Evolutionary conservation across 2,113 vertebrate species (phyloP).

Genomic region (Erpornis zantholeuca): DNA sequence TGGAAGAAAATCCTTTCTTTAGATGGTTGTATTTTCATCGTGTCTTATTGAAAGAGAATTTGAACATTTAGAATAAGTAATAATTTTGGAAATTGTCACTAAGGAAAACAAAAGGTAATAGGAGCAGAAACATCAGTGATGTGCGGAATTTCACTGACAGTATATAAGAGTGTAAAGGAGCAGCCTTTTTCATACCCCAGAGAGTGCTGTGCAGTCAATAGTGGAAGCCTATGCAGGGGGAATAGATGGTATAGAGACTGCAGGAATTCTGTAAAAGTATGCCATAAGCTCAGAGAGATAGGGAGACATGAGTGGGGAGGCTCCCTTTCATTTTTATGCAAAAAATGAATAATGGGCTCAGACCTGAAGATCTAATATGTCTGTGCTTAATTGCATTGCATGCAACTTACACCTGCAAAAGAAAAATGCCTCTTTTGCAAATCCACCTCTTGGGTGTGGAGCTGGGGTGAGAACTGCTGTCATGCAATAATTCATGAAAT

Average conservation of each 20-base stretch:
- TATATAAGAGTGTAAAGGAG: background rate
- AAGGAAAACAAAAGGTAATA: background rate
- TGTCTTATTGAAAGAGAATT: background rate
- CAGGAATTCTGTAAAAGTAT: background rate
- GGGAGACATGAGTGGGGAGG: background rate
- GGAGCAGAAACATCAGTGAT: background rate
- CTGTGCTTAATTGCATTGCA: background rate
- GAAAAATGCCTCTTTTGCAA: conserved; percentile 6
- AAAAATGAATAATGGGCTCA: background rate
- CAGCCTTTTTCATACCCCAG: background rate
- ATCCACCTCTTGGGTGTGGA: conserved; percentile 8
- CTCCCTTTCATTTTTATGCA: background rate
- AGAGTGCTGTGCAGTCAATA: background rate
- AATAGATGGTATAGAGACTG: background rate
- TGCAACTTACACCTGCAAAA: background rate
- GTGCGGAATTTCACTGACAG: background rate
- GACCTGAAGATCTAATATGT: background rate
- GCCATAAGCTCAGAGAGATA: background rate
- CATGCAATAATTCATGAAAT: background rate
- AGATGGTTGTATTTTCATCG: background rate
- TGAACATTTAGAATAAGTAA: background rate
- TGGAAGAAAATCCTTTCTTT: background rate
- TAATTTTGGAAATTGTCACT: background rate
- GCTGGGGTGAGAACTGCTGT: background rate
- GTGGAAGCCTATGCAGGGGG: background rate